A percentile compares a stretch with the other conserved stretches of the same genome.
Conservation (phyloP, 2,888 invertebrate species). For the Rhingia rostrata region DNA sequence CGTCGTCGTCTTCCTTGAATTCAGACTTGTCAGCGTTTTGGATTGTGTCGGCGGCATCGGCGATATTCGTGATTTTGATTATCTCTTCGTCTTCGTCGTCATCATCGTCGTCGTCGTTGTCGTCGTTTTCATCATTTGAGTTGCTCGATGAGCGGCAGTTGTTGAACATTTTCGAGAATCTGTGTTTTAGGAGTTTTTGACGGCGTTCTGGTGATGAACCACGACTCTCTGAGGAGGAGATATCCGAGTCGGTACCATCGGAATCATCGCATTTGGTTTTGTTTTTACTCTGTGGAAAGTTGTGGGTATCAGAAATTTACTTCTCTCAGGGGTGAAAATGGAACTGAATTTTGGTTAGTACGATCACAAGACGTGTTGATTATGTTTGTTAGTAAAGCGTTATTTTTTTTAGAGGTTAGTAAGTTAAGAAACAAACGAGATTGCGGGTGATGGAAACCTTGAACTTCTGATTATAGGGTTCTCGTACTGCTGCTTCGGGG, state of each 20-base stretch:
- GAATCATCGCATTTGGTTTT: slow-evolving; percentile 68
- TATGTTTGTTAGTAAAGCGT: no score
- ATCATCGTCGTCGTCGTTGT: slow-evolving; percentile 77
- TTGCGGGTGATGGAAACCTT: no score
- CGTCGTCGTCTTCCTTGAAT: slow-evolving; percentile 72
- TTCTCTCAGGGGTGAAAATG: slow-evolving; percentile 2
- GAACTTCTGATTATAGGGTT: no score
- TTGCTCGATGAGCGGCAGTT: slow-evolving; percentile 79
- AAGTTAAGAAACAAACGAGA: no score
- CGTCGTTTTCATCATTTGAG: slow-evolving; percentile 79
- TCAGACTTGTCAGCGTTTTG: slow-evolving; percentile 30
- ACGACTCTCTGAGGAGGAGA: slow-evolving; percentile 80
- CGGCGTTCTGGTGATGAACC: slow-evolving; percentile 78
- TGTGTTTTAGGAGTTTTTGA: slow-evolving; percentile 74
- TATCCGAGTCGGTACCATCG: slow-evolving; percentile 81
- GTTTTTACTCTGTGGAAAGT: slow-evolving; percentile 45
- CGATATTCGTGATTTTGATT: slow-evolving; percentile 35
- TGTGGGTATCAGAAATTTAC: slow-evolving; percentile 39
- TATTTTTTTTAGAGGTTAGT: no score
- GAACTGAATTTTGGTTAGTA: slow-evolving; percentile 22
- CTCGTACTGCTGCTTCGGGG: no score
- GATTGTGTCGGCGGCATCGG: neutral
- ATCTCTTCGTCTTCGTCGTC: slow-evolving; percentile 73
- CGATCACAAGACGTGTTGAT: neutral
- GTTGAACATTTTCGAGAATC: slow-evolving; percentile 78